These are phyloP conservation scores for Trinorchestia longiramus DNA, from an alignment of 1,140 invertebrate species.

Conservation along the genomic window DNA sequence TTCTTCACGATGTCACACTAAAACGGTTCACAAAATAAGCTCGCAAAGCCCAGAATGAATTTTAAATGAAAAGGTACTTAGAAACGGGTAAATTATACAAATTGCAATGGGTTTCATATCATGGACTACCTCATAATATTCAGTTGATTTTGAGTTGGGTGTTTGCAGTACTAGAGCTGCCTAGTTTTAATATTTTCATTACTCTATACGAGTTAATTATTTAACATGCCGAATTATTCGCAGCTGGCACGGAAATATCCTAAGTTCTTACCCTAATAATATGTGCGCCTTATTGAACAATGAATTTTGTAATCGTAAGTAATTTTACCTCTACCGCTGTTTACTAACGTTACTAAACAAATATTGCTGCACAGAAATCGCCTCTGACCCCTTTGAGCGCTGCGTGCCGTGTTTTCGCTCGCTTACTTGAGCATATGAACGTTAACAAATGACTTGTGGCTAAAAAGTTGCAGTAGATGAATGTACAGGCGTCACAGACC, in stretches of 20 bases:
- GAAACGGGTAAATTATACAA: no score
- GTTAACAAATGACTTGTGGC: background rate
- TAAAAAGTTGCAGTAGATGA: background rate
- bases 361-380: background rate
- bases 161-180: no score
- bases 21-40: no score
- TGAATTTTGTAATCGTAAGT: background rate
- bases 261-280: no score
- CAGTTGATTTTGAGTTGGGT: no score
- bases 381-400: background rate
- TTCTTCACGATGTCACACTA: no score
- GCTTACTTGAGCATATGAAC: background rate
- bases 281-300: background rate
- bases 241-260: background rate
- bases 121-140: no score
- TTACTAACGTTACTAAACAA: background rate
- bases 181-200: background rate
- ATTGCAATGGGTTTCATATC: no score
- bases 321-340: background rate
- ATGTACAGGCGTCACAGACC: background rate
- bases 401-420: background rate
- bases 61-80: no score
- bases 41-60: no score
- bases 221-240: background rate
- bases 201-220: background rate